Evolutionary conservation across 1,140 invertebrate genomes (phyloP).

Genomic region (Nasonia longicornis): DNA sequence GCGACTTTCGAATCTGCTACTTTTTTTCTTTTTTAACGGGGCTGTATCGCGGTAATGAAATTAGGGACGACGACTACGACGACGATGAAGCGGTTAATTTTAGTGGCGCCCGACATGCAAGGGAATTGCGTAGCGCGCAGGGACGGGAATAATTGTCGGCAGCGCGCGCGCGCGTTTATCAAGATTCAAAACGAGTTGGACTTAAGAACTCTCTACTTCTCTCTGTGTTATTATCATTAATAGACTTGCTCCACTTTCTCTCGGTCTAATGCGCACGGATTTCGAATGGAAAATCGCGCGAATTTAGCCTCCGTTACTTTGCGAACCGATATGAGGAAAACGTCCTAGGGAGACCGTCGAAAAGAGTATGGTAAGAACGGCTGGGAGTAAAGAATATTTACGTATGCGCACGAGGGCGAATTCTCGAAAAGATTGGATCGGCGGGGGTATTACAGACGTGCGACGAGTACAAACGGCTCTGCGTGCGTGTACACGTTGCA

Average conservation of each 20-base stretch:
- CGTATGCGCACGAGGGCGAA: slow-evolving; percentile 6
- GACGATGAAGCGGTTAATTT: neutral
- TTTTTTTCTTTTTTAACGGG: neutral
- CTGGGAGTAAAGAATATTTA: neutral
- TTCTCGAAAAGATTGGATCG: slow-evolving; percentile 12
- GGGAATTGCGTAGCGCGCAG: neutral
- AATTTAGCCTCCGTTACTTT: neutral
- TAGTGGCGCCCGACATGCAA: neutral
- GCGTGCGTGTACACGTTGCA: neutral
- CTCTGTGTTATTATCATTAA: slow-evolving; percentile 14
- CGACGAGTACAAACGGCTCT: neutral
- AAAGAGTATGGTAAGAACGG: neutral
- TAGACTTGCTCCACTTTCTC: neutral
- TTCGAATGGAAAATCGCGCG: neutral
- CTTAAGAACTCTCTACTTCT: neutral
- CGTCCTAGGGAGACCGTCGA: neutral
- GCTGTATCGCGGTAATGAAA: neutral
- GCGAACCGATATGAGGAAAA: neutral
- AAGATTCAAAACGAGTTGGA: neutral
- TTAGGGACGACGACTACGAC: neutral
- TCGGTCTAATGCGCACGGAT: neutral
- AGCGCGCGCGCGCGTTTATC: neutral
- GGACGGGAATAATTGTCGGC: neutral
- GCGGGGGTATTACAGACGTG: neutral
- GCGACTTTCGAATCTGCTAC: neutral